Conservation (phyloP, 2,113 vertebrate species). For the Cyphomyrus discorhynchus region DNA sequence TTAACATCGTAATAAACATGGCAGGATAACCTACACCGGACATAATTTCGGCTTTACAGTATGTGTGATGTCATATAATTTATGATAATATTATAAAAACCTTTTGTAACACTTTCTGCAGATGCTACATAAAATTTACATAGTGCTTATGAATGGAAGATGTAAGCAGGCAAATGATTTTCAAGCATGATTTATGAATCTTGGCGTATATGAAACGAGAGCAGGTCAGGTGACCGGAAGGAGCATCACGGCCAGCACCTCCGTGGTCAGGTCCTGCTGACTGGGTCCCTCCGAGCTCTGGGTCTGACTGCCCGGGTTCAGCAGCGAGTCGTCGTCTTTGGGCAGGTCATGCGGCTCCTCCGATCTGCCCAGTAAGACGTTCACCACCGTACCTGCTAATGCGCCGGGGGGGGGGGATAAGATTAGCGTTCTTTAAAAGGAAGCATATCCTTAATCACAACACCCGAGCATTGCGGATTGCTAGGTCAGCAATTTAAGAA, state of each 20-base stretch:
- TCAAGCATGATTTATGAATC: background rate
- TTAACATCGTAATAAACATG: background rate
- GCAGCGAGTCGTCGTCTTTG: conserved; percentile 80
- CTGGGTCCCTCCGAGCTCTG: conserved; percentile 76
- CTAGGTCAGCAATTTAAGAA: background rate
- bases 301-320: conserved; percentile 74
- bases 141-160: background rate
- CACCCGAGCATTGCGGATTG: background rate
- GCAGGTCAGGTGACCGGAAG: background rate
- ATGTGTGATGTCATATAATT: background rate
- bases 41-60: background rate
- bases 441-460: background rate
- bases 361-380: conserved; percentile 75
- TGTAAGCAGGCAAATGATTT: background rate
- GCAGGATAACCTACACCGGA: background rate
- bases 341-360: conserved; percentile 72
- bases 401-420: conserved; percentile 32
- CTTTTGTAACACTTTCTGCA: background rate
- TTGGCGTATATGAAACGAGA: background rate
- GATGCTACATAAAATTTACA: background rate
- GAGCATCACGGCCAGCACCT: conserved; percentile 60
- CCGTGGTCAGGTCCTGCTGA: conserved; percentile 64
- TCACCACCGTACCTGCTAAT: conserved; percentile 76
- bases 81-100: background rate
- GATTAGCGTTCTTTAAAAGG: background rate